These are phyloP conservation scores for Dendrocincla tyrannina DNA, from an alignment of 2,797 vertebrate species.

Conservation along the genomic window DNA sequence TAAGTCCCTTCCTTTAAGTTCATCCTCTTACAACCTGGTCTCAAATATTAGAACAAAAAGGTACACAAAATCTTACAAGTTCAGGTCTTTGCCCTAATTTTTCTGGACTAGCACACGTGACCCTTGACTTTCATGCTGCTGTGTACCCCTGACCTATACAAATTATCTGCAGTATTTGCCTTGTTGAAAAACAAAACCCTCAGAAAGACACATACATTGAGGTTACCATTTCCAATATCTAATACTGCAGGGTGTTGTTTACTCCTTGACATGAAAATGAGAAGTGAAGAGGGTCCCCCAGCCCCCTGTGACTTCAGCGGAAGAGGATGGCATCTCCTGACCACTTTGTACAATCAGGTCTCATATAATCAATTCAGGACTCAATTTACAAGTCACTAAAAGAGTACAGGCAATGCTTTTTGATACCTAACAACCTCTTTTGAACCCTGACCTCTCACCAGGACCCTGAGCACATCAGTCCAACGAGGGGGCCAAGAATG, in stretches of 20 bases:
- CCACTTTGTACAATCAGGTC: not conserved
- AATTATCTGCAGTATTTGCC: not conserved
- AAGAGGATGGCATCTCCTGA: not conserved
- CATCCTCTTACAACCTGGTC: not conserved
- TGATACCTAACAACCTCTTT: not conserved
- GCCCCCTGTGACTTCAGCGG: not conserved
- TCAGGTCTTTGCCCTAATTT: not conserved
- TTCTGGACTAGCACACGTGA: not conserved
- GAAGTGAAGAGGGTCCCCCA: not conserved
- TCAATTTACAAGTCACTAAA: not conserved
- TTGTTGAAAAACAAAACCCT: not conserved
- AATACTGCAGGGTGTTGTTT: not conserved
- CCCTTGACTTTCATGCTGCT: not conserved
- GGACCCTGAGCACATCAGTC: slow-evolving; percentile 1
- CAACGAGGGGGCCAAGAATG: not conserved
- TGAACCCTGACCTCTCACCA: slow-evolving; percentile 38
- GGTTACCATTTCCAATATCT: not conserved
- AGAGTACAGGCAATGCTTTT: not conserved
- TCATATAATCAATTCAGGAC: not conserved
- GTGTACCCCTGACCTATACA: not conserved
- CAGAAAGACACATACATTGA: not conserved
- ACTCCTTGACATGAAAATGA: not conserved
- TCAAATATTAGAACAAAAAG: not conserved
- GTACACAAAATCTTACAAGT: not conserved
- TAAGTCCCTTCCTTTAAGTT: not conserved